Base-by-base conservation (phyloP, 1,140 invertebrate genomes). In the Globodera ellingtonae region DNA sequence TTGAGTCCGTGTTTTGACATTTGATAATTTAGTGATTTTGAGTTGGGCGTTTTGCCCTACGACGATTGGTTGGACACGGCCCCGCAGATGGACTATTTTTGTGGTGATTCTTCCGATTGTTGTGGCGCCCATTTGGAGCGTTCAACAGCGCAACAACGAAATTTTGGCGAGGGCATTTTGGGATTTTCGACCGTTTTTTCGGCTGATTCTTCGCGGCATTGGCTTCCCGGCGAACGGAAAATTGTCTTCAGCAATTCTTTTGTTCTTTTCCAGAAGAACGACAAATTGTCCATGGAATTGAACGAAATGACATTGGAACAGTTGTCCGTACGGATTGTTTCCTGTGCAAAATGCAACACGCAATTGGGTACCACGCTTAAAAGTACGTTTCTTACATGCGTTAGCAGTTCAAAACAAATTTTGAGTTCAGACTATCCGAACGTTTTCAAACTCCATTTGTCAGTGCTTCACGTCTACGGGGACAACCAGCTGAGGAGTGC, bases 21-120 rank as follows among this genome's bases (percentile, higher is more conserved):
- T 72, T 48, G 1, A n/a, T 74, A 18, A 59, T 74, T 72, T 21
- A 83, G 82, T 52, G 79, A 82, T 24, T 78, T 77, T 52, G 81
- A 75, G 6, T 77, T 86, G n/a, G 79, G 72, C 59, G 73, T 78
- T 47, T 78, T 86, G n/a, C 84, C 84, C n/a, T 56, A 71, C 48
- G 84, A 86, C 47, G 84, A 86, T 44, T 86, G 83, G 72, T 48
- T 86, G 52, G 72, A 83, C 48, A 84, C 69, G 7, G 70, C 81
- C 15, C 81, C 83, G 6, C 66, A 73, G 21, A 83, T 85, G 83
- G 83, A 84, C 13, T 85, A 85, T 79, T 85, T 79, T 46, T 85
- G 83, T 50, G 83, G 35, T 21, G 66, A 80, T 50, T 84, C 86
- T 78, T 50, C 52, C 15, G 71, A 74, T 35, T 69, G 72, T 67